These are phyloP conservation scores for Caloenas nicobarica DNA, from an alignment of 2,113 vertebrate species.

Conservation along the genomic window DNA sequence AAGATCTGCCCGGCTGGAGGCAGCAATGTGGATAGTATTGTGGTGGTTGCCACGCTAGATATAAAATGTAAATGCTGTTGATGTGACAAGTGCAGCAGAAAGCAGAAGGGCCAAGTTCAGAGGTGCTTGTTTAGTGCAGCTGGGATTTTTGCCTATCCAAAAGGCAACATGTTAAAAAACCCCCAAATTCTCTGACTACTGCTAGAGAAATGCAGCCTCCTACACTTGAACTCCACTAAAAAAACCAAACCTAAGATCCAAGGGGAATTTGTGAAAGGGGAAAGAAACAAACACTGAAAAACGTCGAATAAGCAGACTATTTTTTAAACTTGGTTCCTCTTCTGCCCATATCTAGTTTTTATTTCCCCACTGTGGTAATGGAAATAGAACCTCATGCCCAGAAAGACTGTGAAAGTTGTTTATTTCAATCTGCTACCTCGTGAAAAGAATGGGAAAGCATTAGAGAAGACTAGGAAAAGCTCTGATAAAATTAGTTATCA, in stretches of 20 bases:
- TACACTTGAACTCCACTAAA: neutral
- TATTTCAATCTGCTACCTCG: neutral
- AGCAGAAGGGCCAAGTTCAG: neutral
- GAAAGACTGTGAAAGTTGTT: neutral
- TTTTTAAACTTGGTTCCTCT: neutral
- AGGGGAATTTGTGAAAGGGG: neutral
- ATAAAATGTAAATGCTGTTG: neutral
- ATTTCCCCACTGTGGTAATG: neutral
- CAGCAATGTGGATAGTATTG: neutral
- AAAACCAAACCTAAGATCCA: neutral
- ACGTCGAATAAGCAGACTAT: neutral
- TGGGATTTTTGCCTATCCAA: neutral
- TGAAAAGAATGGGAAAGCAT: neutral
- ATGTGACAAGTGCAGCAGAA: neutral
- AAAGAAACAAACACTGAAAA: neutral
- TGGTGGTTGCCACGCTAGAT: neutral
- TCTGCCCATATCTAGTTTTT: neutral
- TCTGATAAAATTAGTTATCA: neutral
- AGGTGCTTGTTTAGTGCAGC: neutral
- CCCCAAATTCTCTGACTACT: neutral
- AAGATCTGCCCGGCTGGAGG: neutral
- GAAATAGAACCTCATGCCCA: neutral
- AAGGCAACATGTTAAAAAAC: neutral
- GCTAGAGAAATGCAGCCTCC: neutral
- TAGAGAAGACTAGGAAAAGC: neutral